phyloP scores from a whole-genome alignment of 2,113 vertebrate species.

The Edolisoma coerulescens region DNA sequence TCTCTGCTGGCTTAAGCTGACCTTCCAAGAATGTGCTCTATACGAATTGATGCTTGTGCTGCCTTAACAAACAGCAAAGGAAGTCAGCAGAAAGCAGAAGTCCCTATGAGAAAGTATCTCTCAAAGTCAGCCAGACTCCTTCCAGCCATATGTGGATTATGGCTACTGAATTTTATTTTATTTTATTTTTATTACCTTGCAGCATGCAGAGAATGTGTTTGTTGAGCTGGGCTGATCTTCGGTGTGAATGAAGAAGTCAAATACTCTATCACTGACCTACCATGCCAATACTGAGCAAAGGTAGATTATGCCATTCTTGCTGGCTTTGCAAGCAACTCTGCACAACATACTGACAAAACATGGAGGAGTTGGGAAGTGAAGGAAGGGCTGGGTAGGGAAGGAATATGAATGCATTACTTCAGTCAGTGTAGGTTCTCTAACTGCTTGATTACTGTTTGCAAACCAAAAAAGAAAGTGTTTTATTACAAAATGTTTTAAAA shows the following conservation, averaged over 20 bases:
- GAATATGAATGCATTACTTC: neutral
- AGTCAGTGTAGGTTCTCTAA: neutral
- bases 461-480: neutral
- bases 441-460: neutral
- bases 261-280: neutral
- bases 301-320: neutral
- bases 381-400: neutral
- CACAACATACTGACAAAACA: neutral
- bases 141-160: neutral
- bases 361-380: neutral
- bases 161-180: neutral
- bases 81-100: neutral
- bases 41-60: neutral
- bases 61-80: neutral
- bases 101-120: neutral
- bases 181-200: neutral
- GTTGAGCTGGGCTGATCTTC: neutral
- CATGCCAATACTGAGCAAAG: neutral
- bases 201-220: neutral
- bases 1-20: neutral
- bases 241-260: neutral
- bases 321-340: neutral
- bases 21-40: neutral
- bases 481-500: neutral
- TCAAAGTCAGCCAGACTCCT: neutral